Evolutionary conservation across 2,797 vertebrate species (phyloP).

Genomic region (Poeciliopsis infans): DNA sequence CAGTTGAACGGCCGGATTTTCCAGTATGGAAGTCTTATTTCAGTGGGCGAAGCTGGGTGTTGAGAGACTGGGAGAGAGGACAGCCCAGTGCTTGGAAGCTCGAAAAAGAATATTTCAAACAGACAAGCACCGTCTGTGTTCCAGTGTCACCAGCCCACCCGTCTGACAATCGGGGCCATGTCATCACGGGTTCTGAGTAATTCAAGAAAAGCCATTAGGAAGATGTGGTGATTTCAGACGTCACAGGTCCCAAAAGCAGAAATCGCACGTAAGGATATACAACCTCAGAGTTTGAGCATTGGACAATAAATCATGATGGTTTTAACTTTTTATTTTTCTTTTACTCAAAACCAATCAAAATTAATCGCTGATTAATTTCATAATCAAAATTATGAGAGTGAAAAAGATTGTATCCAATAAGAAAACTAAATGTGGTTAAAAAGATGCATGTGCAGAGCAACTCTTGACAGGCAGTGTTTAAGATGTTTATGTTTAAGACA

Average conservation of each 20-base stretch:
- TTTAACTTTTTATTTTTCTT: background rate
- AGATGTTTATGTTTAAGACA: background rate
- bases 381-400: background rate
- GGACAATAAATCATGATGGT: background rate
- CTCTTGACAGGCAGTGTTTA: background rate
- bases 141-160: conserved; percentile 85
- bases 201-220: conserved; percentile 78
- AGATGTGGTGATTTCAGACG: conserved; percentile 73
- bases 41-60: conserved; percentile 80
- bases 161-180: conserved; percentile 84
- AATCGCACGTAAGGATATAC: conserved; percentile 41
- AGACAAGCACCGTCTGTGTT: conserved; percentile 85
- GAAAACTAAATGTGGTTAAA: background rate
- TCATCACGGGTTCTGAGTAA: conserved; percentile 76
- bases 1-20: conserved; percentile 81
- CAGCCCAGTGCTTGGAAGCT: conserved; percentile 80
- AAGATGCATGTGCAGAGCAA: background rate
- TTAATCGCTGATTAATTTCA: background rate
- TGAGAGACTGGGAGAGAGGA: conserved; percentile 79
- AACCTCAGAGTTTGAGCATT: background rate
- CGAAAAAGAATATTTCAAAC: conserved; percentile 82
- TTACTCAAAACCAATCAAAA: background rate
- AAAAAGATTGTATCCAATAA: background rate
- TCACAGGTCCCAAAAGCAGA: conserved; percentile 66
- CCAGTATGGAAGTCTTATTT: conserved; percentile 82